Percentiles rank a stretch among this genome's conserved stretches.
phyloP scores from a whole-genome alignment of 2,113 vertebrate genomes.

The Leucosticte australis region DNA sequence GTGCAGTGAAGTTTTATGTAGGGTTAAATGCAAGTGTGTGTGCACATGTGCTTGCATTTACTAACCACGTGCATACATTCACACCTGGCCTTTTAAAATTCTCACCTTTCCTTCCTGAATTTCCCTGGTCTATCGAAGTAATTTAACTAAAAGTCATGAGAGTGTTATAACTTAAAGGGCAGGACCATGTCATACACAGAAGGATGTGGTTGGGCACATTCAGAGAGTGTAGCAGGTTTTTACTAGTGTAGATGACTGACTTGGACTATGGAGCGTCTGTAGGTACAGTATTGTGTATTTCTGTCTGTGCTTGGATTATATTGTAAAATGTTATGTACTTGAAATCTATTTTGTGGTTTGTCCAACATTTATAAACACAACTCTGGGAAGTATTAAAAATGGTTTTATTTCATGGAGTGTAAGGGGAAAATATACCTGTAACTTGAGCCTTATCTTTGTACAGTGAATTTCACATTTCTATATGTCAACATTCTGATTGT shows the following conservation, averaged over 20 bases:
- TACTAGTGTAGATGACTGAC: conserved; percentile 20
- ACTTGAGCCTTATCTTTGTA: conserved; percentile 97
- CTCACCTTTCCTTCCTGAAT: not conserved
- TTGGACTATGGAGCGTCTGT: conserved; percentile 64
- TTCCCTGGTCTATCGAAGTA: not conserved
- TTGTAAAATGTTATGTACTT: conserved; percentile 77
- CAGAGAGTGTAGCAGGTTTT: conserved; percentile 28
- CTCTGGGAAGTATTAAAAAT: conserved; percentile 85
- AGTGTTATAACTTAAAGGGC: not conserved
- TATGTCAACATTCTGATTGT: conserved; percentile 92
- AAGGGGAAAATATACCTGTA: conserved; percentile 78
- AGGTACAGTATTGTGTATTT: conserved; percentile 80
- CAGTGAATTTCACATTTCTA: conserved; percentile 94
- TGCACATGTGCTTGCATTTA: conserved; percentile 1
- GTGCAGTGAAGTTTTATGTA: conserved; percentile 25
- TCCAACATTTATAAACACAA: conserved; percentile 83
- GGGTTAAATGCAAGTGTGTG: conserved; percentile 44
- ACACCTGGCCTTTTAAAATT: not conserved
- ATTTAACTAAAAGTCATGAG: not conserved
- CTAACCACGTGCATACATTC: conserved; percentile 16
- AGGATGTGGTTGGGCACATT: not conserved
- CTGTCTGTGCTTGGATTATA: conserved; percentile 77
- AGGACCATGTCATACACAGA: not conserved
- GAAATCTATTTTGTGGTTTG: conserved; percentile 78
- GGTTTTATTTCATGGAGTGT: conserved; percentile 71